phyloP scores from a whole-genome alignment of 1,140 invertebrate genomes.

The Akabosia matsudoensis region DNA sequence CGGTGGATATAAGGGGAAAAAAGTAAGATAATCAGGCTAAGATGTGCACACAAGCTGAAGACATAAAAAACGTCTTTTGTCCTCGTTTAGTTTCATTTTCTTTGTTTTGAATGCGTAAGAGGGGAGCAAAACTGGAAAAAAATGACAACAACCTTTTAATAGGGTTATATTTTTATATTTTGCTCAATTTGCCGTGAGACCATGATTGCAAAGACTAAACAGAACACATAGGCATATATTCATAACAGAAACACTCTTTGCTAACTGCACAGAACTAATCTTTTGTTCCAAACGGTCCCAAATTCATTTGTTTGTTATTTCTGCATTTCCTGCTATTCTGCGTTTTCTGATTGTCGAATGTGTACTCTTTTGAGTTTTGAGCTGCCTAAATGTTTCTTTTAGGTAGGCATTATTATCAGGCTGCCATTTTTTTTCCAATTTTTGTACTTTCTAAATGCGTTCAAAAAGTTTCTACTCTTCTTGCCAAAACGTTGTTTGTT shows the following conservation, averaged over 20 bases:
- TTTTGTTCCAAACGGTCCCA: no score
- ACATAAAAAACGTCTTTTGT: background rate
- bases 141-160: background rate
- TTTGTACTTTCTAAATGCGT: no score
- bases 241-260: no score
- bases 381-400: no score
- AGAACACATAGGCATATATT: background rate
- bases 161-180: background rate
- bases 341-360: no score
- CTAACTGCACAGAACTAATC: background rate
- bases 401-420: no score
- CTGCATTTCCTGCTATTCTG: no score
- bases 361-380: no score
- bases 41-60: background rate
- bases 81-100: background rate
- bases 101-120: background rate
- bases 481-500: no score
- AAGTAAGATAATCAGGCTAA: background rate
- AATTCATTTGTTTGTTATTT: no score
- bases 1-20: background rate
- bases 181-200: background rate
- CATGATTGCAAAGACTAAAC: background rate
- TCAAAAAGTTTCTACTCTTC: no score
- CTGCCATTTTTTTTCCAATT: no score
- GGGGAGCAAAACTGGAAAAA: background rate